These are phyloP conservation scores for Brachypodius melanocephalos DNA, from an alignment of 2,113 vertebrate genomes.

Conservation along the genomic window DNA sequence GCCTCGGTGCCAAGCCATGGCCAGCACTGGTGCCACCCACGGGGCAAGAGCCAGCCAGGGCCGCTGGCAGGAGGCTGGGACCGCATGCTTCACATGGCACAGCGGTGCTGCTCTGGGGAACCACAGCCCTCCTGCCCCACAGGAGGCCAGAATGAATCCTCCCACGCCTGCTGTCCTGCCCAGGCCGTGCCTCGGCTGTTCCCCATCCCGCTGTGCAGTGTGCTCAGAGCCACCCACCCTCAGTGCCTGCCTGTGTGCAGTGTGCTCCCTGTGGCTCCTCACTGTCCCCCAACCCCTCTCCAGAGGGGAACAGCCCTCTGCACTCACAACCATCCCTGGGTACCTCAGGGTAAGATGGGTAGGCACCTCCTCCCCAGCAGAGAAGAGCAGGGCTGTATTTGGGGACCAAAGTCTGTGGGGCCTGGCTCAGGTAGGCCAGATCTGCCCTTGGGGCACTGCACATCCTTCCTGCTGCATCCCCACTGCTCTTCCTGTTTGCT, in stretches of 20 bases:
- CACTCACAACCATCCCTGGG: rapidly evolving
- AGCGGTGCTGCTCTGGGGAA: not conserved
- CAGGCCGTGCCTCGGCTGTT: not conserved
- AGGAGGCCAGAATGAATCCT: not conserved
- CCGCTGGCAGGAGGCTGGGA: not conserved
- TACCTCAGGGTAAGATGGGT: rapidly evolving
- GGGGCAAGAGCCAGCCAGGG: rapidly evolving
- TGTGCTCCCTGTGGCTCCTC: not conserved
- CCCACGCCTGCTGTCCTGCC: not conserved
- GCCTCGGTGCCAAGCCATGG: rapidly evolving
- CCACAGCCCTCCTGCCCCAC: not conserved
- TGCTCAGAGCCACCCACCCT: not conserved
- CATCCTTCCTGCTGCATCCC: not conserved
- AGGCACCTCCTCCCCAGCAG: not conserved
- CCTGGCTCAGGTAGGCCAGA: not conserved
- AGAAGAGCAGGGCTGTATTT: not conserved
- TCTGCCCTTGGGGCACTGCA: not conserved
- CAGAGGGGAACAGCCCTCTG: not conserved
- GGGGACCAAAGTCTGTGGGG: not conserved
- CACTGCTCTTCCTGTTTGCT: not conserved
- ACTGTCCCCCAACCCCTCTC: rapidly evolving
- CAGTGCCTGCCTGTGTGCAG: rapidly evolving
- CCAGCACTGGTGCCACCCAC: rapidly evolving
- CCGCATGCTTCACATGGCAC: rapidly evolving
- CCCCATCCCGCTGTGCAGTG: rapidly evolving